Evolutionary conservation across 2,113 vertebrate species (phyloP).

Genomic region (Parus major): DNA sequence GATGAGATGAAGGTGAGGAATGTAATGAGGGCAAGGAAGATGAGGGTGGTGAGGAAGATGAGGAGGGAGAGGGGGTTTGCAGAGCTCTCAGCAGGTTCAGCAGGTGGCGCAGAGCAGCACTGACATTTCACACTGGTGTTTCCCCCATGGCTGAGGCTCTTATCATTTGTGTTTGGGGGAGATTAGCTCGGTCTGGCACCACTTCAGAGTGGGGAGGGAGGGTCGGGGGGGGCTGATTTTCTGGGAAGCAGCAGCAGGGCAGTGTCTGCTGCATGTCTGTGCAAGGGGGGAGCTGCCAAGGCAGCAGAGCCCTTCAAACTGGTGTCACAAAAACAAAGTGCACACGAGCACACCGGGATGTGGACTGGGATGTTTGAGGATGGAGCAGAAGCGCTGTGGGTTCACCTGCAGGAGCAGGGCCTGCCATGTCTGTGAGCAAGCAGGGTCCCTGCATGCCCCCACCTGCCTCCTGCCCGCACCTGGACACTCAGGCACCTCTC

Average conservation of each 20-base stretch:
- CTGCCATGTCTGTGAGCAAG: accelerated
- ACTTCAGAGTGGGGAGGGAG: not conserved
- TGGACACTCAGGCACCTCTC: accelerated
- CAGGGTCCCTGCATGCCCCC: not conserved
- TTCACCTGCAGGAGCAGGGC: not conserved
- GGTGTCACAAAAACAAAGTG: not conserved
- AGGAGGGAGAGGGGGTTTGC: not conserved
- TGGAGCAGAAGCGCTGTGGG: accelerated
- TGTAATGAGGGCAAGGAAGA: not conserved
- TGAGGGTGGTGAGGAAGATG: not conserved
- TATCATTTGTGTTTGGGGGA: conserved; percentile 43
- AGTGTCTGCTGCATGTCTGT: not conserved
- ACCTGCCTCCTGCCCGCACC: accelerated
- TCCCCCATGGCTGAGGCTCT: not conserved
- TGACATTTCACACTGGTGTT: not conserved
- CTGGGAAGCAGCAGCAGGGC: not conserved
- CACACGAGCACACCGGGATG: not conserved
- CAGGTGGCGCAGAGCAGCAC: not conserved
- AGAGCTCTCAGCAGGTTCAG: not conserved
- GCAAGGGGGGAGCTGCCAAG: not conserved
- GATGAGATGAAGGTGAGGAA: not conserved
- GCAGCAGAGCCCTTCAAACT: not conserved
- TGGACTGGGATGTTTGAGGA: not conserved
- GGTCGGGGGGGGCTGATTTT: not conserved
- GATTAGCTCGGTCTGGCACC: conserved; percentile 18